phyloP scores from a whole-genome alignment of 2,888 invertebrate genomes.

The Mycalesis mineus region DNA sequence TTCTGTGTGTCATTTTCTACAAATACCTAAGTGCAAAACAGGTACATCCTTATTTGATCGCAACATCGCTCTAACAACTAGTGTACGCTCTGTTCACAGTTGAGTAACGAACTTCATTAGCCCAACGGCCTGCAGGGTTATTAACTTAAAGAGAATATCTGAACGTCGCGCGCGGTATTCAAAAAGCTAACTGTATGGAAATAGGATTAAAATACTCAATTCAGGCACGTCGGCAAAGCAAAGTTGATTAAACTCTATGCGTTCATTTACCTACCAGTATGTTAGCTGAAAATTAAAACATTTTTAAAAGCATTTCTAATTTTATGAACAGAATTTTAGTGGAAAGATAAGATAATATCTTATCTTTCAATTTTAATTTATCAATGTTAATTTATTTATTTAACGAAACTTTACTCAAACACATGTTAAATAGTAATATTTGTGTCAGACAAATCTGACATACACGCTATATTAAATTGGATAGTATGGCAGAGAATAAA shows the following conservation, averaged over 20 bases:
- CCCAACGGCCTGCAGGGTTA: slow-evolving; percentile 11
- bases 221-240: slow-evolving; percentile 4
- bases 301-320: neutral
- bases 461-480: no score
- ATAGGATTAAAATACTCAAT: slow-evolving; percentile 14
- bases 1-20: no score
- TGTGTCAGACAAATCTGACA: no score
- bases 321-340: no score
- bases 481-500: no score
- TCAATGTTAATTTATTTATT: no score
- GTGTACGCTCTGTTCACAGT: neutral
- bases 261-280: neutral
- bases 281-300: neutral
- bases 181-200: slow-evolving; percentile 19
- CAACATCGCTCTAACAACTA: neutral
- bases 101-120: slow-evolving; percentile 19
- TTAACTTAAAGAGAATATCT: slow-evolving; percentile 20
- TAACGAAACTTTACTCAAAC: no score
- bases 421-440: no score
- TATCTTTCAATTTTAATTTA: no score
- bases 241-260: slow-evolving; percentile 16
- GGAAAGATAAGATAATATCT: no score
- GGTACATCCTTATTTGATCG: no score
- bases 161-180: slow-evolving; percentile 10
- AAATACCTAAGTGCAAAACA: no score